Conservation (phyloP, 2,113 vertebrate genomes). For the Phaethon lepturus region DNA sequence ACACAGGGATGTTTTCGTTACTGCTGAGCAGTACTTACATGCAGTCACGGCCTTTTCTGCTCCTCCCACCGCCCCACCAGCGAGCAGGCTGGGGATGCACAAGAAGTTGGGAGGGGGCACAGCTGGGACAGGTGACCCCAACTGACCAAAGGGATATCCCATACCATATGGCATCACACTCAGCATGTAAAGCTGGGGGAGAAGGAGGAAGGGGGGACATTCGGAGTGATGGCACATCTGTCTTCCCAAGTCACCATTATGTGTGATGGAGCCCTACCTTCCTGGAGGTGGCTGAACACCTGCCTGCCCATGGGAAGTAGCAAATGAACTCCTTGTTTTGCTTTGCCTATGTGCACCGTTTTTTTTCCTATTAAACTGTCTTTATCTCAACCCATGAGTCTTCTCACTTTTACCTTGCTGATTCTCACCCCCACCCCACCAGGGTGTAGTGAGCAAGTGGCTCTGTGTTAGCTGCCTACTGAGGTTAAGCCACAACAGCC, state of each 20-base stretch:
- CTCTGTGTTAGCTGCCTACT: neutral
- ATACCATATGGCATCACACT: fast-evolving
- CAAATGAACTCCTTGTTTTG: neutral
- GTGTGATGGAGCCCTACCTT: neutral
- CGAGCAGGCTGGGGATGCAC: fast-evolving
- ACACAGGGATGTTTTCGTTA: neutral
- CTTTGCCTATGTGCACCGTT: neutral
- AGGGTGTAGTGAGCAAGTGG: fast-evolving
- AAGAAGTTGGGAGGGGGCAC: neutral
- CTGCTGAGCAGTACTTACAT: neutral
- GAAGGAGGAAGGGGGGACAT: neutral
- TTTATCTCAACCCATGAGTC: neutral
- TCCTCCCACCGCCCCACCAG: fast-evolving
- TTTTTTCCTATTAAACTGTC: neutral
- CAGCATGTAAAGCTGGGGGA: neutral
- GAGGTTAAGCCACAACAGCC: neutral
- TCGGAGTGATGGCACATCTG: fast-evolving
- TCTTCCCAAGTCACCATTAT: fast-evolving
- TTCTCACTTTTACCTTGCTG: neutral
- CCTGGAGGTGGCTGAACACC: neutral
- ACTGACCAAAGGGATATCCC: neutral
- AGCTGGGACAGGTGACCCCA: neutral
- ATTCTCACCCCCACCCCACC: neutral
- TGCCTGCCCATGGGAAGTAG: fast-evolving
- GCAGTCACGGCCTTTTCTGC: neutral